A percentile compares a stretch with the other conserved stretches of the same genome.
phyloP scores from a whole-genome alignment of 2,888 invertebrate species.

The Drosophila neonasuta region DNA sequence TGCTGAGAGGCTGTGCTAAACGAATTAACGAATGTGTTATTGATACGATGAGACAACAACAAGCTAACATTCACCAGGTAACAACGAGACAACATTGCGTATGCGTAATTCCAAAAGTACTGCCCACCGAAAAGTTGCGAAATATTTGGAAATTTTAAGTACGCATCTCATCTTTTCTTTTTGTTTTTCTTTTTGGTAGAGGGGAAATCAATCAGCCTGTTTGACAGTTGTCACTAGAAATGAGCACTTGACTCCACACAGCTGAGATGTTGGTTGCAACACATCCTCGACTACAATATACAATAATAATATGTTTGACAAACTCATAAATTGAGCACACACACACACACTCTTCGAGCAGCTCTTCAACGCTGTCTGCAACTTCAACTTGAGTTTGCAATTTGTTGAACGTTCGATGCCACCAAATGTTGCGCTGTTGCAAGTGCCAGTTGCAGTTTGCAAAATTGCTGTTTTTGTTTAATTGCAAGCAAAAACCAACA shows the following conservation, averaged over 20 bases:
- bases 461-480: slow-evolving; percentile 19
- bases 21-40: slow-evolving; percentile 72
- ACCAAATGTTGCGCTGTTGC: slow-evolving; percentile 32
- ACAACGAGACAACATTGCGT: slow-evolving; percentile 27
- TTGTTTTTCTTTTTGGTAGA: not conserved
- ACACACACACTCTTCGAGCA: slow-evolving; percentile 5
- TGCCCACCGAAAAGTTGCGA: slow-evolving; percentile 9
- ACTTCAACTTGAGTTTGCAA: slow-evolving; percentile 10
- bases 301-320: slow-evolving; percentile 12
- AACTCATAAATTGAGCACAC: slow-evolving; percentile 38
- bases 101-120: slow-evolving; percentile 25
- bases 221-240: slow-evolving; percentile 25
- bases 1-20: slow-evolving; percentile 39
- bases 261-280: slow-evolving; percentile 30
- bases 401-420: slow-evolving; percentile 11
- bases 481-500: slow-evolving; percentile 19
- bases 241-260: slow-evolving; percentile 7
- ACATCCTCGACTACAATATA: slow-evolving; percentile 6
- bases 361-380: slow-evolving; percentile 9
- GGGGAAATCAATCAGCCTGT: slow-evolving; percentile 32
- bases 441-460: slow-evolving; percentile 25
- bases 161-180: slow-evolving; percentile 14
- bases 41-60: slow-evolving; percentile 46
- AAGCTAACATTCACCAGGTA: not conserved
- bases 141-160: slow-evolving; percentile 43